phyloP scores from a whole-genome alignment of 2,888 invertebrate genomes.

The Pyrrhosoma nymphula region DNA sequence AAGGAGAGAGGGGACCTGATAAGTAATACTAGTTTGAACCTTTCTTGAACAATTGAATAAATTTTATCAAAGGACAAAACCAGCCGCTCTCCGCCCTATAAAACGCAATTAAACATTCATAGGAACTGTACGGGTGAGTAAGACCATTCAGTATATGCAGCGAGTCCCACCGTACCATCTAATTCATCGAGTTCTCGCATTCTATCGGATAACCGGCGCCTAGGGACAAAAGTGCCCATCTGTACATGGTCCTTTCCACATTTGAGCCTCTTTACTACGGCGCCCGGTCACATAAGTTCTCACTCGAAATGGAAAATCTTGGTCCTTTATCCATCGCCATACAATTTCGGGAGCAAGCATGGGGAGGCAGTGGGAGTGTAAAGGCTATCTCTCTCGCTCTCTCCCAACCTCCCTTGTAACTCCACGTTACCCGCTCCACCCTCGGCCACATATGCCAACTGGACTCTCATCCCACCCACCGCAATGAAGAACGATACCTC shows the following conservation, averaged over 20 bases:
- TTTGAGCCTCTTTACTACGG: neutral
- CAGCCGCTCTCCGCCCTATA: neutral
- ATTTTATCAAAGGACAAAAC: neutral
- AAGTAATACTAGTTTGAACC: neutral
- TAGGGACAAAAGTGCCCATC: neutral
- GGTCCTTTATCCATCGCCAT: neutral
- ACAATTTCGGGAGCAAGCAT: neutral
- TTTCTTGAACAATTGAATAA: neutral
- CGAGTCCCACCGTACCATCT: neutral
- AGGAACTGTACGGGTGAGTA: neutral
- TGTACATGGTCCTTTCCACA: neutral
- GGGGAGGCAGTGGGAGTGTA: neutral
- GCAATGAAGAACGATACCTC: neutral
- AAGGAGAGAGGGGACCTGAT: neutral
- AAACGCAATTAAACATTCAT: neutral
- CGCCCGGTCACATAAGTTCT: neutral
- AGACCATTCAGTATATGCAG: neutral
- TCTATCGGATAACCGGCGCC: neutral
- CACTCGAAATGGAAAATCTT: constrained; percentile 20
- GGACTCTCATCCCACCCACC: neutral
- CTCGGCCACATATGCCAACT: neutral
- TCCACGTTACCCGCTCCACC: neutral
- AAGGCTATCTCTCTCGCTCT: neutral
- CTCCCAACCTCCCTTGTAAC: neutral
- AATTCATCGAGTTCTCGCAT: constrained; percentile 11